Evolutionary conservation across 2,113 vertebrate species (phyloP), one percentile per base, ranked within the genome.

Genomic region (Xiphophorus maculatus): DNA sequence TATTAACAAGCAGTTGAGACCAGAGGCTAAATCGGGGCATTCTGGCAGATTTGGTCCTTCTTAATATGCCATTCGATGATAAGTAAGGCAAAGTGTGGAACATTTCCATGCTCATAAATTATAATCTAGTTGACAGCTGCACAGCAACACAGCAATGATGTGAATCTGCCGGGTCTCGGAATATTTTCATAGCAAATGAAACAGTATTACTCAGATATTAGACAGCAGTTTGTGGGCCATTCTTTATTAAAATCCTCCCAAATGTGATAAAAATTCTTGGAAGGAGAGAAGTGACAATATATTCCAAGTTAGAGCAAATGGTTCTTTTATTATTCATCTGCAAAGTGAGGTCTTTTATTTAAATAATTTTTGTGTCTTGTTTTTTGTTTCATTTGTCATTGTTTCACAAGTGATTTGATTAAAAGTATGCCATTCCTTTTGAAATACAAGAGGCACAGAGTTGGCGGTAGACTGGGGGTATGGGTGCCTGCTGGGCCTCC

Each of bases 81-180:
- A 86, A 82, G 73, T 80, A 64, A 72, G 69, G 82, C 63, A 76
- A 88, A 79, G 69, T 84, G 81, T 84, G 58, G 37, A 77, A 84
- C 87, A 83, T 87, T 69, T 77, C 48, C 69, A 61, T 76, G 69
- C 87, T 86, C 83, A 85, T 90, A 81, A 90, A 89, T 90, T 90
- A 69, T 87, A 86, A 88, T 89, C 73, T 81, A 72, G 83, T 72
- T 89, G 84, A 93, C 89, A 88, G 83, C 78, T 35, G 68, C 74
- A 76, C 79, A 66, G 79, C 44, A 67, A 63, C 69, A 65, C 54
- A 51, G 60, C 65, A 42, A 78, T 68, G 60, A 66, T 44, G 68
- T 58, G 67, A 81, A 77, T 89, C 66, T 81, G 77, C 73, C 63
- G 32, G 48, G 14, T 63, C 75, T 84, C 61, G 37, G 77, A 76